These are phyloP conservation scores for Diadophis punctatus DNA, from an alignment of 2,113 vertebrate species.

Conservation along the genomic window DNA sequence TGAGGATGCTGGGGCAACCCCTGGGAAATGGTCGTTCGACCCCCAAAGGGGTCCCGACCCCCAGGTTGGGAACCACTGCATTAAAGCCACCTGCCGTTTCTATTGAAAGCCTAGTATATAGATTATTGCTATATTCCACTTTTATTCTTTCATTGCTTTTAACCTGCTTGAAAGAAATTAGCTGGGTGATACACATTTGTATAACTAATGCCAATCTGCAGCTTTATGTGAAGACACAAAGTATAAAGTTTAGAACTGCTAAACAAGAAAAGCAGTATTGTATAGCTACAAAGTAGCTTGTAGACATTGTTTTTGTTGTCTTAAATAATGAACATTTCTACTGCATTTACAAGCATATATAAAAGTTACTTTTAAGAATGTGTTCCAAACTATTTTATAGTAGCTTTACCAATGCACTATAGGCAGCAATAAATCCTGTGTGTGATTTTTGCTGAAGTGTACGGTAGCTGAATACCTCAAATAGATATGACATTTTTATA, in stretches of 20 bases:
- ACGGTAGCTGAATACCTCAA: conserved; percentile 34
- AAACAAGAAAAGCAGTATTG: conserved; percentile 22
- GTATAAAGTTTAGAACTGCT: conserved; percentile 72
- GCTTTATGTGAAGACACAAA: conserved; percentile 74
- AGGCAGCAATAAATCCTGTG: neutral
- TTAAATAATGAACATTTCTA: conserved; percentile 2
- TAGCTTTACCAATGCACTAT: neutral
- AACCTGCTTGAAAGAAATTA: neutral
- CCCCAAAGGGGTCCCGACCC: too few relatives aligned
- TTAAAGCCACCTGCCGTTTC: neutral
- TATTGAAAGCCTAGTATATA: neutral
- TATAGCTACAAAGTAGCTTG: neutral
- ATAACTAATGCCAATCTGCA: conserved; percentile 28
- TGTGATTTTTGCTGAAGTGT: conserved; percentile 1
- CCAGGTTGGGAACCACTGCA: too few relatives aligned
- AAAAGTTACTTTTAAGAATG: neutral
- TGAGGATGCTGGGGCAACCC: too few relatives aligned
- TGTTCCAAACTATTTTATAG: neutral
- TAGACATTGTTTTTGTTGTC: neutral
- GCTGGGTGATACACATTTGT: conserved; percentile 39
- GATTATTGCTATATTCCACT: neutral
- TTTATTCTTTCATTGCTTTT: neutral
- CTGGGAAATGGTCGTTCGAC: too few relatives aligned
- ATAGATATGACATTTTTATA: conserved; percentile 10
- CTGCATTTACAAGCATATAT: neutral